These are phyloP conservation scores for Hoplodrina blanda DNA, from an alignment of 2,888 invertebrate species.

Conservation along the genomic window DNA sequence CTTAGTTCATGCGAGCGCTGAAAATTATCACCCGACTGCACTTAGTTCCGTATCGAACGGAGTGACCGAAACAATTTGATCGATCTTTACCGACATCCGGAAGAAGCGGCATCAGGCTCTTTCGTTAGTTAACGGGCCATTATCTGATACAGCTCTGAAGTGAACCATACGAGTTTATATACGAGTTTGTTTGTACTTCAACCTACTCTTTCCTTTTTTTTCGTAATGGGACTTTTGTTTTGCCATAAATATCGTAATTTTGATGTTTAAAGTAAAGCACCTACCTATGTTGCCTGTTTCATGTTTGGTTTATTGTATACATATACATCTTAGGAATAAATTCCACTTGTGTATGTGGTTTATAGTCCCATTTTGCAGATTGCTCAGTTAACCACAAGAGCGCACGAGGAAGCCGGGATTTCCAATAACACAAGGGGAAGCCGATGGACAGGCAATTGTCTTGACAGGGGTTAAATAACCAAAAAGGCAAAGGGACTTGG, in stretches of 20 bases:
- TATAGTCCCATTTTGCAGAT: slow-evolving; percentile 71
- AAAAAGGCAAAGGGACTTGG: slow-evolving; percentile 69
- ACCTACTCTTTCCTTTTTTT: neutral
- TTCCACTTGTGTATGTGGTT: slow-evolving; percentile 58
- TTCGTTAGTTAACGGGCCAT: slow-evolving; percentile 72
- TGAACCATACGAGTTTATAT: slow-evolving; percentile 39
- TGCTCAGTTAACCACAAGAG: slow-evolving; percentile 81
- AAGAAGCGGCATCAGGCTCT: slow-evolving; percentile 68
- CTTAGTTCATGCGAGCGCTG: slow-evolving; percentile 63
- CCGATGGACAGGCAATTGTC: slow-evolving; percentile 79
- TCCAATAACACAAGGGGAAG: slow-evolving; percentile 81
- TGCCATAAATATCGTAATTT: neutral
- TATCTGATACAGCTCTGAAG: slow-evolving; percentile 51
- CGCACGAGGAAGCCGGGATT: slow-evolving; percentile 74
- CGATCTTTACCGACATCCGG: slow-evolving; percentile 71
- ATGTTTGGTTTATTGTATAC: slow-evolving; percentile 14
- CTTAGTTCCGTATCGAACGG: slow-evolving; percentile 35
- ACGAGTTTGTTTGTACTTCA: neutral
- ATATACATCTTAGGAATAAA: slow-evolving; percentile 50
- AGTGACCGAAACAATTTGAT: slow-evolving; percentile 58
- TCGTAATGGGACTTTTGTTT: slow-evolving; percentile 2
- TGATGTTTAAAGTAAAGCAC: neutral
- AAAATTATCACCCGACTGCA: slow-evolving; percentile 43
- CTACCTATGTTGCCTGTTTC: slow-evolving; percentile 4
- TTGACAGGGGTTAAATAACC: slow-evolving; percentile 85